Conservation (phyloP, 1,140 invertebrate genomes). For the Drosophila mojavensis region DNA sequence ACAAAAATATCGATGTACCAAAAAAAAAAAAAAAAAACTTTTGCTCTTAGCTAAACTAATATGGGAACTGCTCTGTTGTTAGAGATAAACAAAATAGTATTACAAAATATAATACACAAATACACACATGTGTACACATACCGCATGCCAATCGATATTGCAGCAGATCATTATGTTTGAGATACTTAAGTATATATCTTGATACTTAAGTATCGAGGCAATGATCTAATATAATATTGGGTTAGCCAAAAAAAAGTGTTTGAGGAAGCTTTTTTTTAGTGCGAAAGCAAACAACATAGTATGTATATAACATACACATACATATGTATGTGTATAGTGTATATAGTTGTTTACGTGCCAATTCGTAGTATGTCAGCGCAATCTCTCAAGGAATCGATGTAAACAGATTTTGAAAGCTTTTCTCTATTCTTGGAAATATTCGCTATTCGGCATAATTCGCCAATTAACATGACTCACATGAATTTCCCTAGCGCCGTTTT, state of each 20-base stretch:
- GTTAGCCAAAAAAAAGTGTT: not conserved
- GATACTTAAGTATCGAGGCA: conserved; percentile 1
- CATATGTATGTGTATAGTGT: not conserved
- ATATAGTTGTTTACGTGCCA: not conserved
- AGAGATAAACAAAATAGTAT: too few species aligned
- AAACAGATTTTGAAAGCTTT: not conserved
- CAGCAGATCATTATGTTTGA: not conserved
- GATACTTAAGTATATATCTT: not conserved
- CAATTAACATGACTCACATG: conserved; percentile 17
- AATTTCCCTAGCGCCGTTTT: not conserved
- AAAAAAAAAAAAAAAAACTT: too few species aligned
- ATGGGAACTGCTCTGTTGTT: too few species aligned
- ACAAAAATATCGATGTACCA: too few species aligned
- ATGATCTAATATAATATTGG: conserved; percentile 3
- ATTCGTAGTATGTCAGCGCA: not conserved
- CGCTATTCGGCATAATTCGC: conserved; percentile 7
- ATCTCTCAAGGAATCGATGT: not conserved
- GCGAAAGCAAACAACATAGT: not conserved
- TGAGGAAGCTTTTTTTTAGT: not conserved
- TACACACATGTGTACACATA: too few species aligned
- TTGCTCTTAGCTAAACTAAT: too few species aligned
- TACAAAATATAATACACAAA: too few species aligned
- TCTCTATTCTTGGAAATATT: conserved; percentile 13
- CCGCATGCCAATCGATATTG: not conserved
- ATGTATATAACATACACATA: not conserved